Conservation (phyloP, 2,888 invertebrate genomes). For the Strigamia transsilvanica region DNA sequence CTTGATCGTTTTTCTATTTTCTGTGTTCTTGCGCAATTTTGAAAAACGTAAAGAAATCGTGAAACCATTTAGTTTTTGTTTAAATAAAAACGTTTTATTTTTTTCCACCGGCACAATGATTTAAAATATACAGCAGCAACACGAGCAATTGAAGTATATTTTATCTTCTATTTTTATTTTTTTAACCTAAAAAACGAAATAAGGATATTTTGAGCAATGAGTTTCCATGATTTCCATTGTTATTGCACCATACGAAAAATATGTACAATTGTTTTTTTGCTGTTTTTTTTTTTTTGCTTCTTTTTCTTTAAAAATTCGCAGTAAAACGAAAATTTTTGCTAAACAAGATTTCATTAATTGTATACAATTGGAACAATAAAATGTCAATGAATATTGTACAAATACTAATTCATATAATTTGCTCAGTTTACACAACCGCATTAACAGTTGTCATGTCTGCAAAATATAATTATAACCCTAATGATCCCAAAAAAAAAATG, state of each 20-base stretch:
- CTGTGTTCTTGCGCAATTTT: not conserved
- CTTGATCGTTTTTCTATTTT: not conserved
- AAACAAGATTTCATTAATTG: constrained; percentile 22
- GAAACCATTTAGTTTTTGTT: not conserved
- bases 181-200: not conserved
- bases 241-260: constrained; percentile 26
- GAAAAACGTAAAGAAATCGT: too few relatives aligned
- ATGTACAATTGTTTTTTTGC: constrained; percentile 7
- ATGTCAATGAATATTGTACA: constrained; percentile 30
- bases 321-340: constrained; percentile 10
- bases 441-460: not conserved
- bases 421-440: constrained; percentile 2
- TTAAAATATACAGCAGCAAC: constrained; percentile 30
- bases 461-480: constrained; percentile 14
- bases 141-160: constrained; percentile 26
- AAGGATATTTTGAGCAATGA: constrained; percentile 13
- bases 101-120: constrained; percentile 30
- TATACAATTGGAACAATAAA: constrained; percentile 2
- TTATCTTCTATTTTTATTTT: not conserved
- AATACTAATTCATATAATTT: not conserved
- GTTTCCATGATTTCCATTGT: constrained; percentile 12
- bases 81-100: not conserved
- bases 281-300: not conserved
- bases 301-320: not conserved
- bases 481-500: not conserved